phyloP scores from a whole-genome alignment of 2,888 invertebrate genomes.

The Phanerotoma sp. region DNA sequence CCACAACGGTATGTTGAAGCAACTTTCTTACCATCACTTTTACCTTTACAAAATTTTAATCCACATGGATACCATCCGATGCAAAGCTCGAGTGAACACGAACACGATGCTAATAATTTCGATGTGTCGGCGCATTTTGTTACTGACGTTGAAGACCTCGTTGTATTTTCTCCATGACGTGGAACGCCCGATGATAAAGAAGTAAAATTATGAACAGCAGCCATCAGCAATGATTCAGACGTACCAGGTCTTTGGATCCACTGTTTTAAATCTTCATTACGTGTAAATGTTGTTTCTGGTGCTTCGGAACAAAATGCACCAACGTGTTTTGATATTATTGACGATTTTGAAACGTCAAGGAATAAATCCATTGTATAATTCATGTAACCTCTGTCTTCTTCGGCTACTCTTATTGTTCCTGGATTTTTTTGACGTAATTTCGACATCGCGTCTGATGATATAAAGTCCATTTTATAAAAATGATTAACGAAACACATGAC shows the following conservation, averaged over 20 bases:
- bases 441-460: slow-evolving; percentile 95
- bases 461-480: slow-evolving; percentile 89
- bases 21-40: slow-evolving; percentile 68
- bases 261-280: slow-evolving; percentile 74
- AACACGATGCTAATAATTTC: slow-evolving; percentile 73
- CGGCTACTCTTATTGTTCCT: slow-evolving; percentile 83
- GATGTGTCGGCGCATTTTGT: slow-evolving; percentile 67
- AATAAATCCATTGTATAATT: slow-evolving; percentile 83
- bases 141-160: slow-evolving; percentile 41
- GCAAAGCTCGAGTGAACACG: slow-evolving; percentile 84
- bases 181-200: slow-evolving; percentile 54
- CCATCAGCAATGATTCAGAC: slow-evolving; percentile 71
- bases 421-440: slow-evolving; percentile 90
- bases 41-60: slow-evolving; percentile 89
- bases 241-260: slow-evolving; percentile 79
- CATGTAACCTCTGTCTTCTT: slow-evolving; percentile 84
- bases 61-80: slow-evolving; percentile 97
- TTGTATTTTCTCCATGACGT: slow-evolving; percentile 39
- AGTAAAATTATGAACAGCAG: slow-evolving; percentile 74
- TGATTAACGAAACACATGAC: slow-evolving; percentile 90
- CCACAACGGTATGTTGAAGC: slow-evolving; percentile 83
- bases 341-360: slow-evolving; percentile 69
- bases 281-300: slow-evolving; percentile 72
- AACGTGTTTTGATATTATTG: slow-evolving; percentile 73
- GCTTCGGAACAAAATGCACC: slow-evolving; percentile 78